Conservation (phyloP, 2,113 vertebrate genomes). For the Glaucomys volans region DNA sequence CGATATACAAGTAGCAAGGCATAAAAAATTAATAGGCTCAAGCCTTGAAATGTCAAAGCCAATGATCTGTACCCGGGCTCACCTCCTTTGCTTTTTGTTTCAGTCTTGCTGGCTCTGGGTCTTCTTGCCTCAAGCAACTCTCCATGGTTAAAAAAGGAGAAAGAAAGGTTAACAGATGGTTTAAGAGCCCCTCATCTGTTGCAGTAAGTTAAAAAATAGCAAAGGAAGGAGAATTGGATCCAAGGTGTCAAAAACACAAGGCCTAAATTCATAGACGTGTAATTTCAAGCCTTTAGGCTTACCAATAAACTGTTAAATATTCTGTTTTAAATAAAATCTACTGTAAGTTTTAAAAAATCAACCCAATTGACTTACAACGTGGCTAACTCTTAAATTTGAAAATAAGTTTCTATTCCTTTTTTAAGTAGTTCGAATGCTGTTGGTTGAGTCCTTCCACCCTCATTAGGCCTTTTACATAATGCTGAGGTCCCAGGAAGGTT, state of each 20-base stretch:
- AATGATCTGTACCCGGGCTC: conserved; percentile 94
- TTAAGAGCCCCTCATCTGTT: conserved; percentile 92
- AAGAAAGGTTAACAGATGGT: conserved; percentile 96
- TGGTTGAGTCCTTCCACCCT: neutral
- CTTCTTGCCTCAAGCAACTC: conserved; percentile 96
- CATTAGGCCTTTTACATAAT: neutral
- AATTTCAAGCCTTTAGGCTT: conserved; percentile 88
- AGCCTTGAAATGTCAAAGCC: conserved; percentile 98
- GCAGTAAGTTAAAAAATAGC: conserved; percentile 91
- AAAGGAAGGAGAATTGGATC: conserved; percentile 89
- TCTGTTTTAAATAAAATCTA: conserved; percentile 88
- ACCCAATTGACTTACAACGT: conserved; percentile 51
- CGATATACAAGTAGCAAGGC: conserved; percentile 96
- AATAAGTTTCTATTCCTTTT: conserved; percentile 59
- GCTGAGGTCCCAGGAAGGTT: neutral
- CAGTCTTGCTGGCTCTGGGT: conserved; percentile 95
- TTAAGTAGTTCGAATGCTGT: neutral
- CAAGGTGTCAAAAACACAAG: conserved; percentile 91
- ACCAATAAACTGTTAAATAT: conserved; percentile 91
- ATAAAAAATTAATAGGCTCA: conserved; percentile 97
- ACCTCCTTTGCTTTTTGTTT: conserved; percentile 98
- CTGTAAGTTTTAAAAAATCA: conserved; percentile 82
- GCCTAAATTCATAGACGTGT: conserved; percentile 89
- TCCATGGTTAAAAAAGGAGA: conserved; percentile 86
- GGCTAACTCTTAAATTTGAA: conserved; percentile 68